phyloP scores from a whole-genome alignment of 2,888 invertebrate genomes.

The Tridacna gigas region DNA sequence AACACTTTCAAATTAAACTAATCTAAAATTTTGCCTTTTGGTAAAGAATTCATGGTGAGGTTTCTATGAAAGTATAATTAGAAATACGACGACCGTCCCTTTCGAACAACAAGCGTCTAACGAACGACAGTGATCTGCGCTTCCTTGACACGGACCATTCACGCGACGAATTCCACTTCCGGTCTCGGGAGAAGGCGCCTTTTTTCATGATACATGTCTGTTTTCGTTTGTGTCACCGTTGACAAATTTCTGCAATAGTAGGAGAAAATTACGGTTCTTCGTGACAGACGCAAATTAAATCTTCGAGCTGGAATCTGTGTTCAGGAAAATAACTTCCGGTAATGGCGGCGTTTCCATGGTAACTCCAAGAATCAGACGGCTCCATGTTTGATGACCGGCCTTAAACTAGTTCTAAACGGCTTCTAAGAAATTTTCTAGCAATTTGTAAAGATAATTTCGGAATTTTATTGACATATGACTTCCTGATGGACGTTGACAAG shows the following conservation, averaged over 20 bases:
- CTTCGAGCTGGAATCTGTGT: conserved; percentile 64
- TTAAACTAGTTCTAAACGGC: conserved; percentile 65
- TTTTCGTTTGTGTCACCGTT: conserved; percentile 63
- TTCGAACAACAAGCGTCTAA: conserved; percentile 9
- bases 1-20: no score
- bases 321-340: conserved; percentile 67
- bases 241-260: conserved; percentile 60
- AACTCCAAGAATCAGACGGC: conserved; percentile 56
- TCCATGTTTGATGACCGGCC: conserved; percentile 64
- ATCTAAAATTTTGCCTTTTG: no score
- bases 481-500: conserved; percentile 43
- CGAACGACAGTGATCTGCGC: conserved; percentile 48
- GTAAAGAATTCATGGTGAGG: no score
- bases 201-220: conserved; percentile 57
- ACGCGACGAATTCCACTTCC: conserved; percentile 60
- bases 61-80: conserved; percentile 21
- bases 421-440: conserved; percentile 58
- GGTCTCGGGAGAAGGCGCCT: conserved; percentile 50
- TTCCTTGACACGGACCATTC: conserved; percentile 60
- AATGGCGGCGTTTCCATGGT: conserved; percentile 59
- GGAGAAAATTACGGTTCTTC: conserved; percentile 62
- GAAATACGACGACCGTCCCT: neutral
- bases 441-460: conserved; percentile 64
- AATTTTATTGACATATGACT: conserved; percentile 60
- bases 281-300: conserved; percentile 66